Percentiles rank a stretch among this genome's conserved stretches.
phyloP scores from a whole-genome alignment of 30 jellyfish, hydroid and myxozoan genomes.

The Rhopilema esculentum region DNA sequence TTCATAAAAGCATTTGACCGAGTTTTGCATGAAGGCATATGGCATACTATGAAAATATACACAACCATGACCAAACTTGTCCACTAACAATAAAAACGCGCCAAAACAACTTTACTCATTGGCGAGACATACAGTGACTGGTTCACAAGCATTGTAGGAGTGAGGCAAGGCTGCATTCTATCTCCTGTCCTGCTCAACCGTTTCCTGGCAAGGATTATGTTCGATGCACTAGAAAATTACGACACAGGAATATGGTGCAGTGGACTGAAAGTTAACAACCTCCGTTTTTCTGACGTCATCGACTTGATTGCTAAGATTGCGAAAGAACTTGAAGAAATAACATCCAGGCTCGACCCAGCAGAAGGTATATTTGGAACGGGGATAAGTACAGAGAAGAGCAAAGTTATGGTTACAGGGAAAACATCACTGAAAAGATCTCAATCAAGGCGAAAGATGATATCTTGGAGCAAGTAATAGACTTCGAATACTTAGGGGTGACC shows the following conservation, averaged over 20 bases:
- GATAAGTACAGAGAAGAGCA: background rate
- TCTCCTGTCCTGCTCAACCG: background rate
- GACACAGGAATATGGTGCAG: background rate
- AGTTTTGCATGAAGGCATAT: conserved; percentile 7
- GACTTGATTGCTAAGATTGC: background rate
- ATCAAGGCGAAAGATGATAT: too few relatives aligned
- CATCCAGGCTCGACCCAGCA: background rate
- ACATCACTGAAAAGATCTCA: too few relatives aligned
- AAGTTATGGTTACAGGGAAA: background rate
- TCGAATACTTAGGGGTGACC: too few relatives aligned
- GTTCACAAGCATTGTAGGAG: background rate
- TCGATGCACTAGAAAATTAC: background rate
- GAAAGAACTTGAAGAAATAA: background rate
- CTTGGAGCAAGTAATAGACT: too few relatives aligned
- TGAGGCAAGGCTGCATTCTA: background rate
- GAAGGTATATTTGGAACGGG: background rate
- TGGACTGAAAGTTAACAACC: background rate
- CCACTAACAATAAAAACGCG: background rate
- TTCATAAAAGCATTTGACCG: conserved; percentile 12
- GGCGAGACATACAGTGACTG: background rate
- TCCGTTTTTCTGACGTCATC: background rate
- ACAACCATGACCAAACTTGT: background rate
- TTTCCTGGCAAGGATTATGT: background rate
- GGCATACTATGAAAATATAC: conserved; percentile 23
- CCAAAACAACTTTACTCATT: background rate